These are phyloP conservation scores for Pseudois nayaur DNA, from an alignment of 2,113 vertebrate genomes.

Conservation along the genomic window DNA sequence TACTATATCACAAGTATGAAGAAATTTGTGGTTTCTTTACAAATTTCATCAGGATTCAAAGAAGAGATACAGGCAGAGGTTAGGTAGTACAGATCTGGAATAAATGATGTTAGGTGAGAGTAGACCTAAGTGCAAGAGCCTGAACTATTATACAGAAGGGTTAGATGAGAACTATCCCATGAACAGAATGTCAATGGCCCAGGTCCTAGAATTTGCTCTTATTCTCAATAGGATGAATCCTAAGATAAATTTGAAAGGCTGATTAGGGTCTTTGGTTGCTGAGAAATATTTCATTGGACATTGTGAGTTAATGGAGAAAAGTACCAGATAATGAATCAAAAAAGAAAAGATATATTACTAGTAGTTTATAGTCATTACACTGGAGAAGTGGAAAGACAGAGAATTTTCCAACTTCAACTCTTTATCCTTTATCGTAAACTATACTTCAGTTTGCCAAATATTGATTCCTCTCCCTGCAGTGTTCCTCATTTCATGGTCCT, in stretches of 20 bases:
- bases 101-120: neutral
- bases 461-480: neutral
- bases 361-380: neutral
- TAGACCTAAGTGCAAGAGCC: slow-evolving; percentile 4
- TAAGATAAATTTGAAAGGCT: neutral
- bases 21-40: neutral
- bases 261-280: neutral
- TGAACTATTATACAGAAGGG: neutral
- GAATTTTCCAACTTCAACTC: neutral
- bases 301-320: neutral
- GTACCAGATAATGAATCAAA: neutral
- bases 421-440: neutral
- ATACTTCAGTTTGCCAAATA: neutral
- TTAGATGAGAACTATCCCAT: neutral
- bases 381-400: neutral
- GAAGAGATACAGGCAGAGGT: neutral
- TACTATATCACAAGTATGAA: neutral
- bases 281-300: neutral
- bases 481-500: neutral
- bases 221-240: neutral
- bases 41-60: slow-evolving; percentile 27
- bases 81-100: neutral
- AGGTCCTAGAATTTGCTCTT: neutral
- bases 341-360: neutral
- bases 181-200: neutral